Percentiles rank a stretch among this genome's conserved stretches.
Conservation (phyloP, 2,888 invertebrate genomes). For the Limenitis camilla region DNA sequence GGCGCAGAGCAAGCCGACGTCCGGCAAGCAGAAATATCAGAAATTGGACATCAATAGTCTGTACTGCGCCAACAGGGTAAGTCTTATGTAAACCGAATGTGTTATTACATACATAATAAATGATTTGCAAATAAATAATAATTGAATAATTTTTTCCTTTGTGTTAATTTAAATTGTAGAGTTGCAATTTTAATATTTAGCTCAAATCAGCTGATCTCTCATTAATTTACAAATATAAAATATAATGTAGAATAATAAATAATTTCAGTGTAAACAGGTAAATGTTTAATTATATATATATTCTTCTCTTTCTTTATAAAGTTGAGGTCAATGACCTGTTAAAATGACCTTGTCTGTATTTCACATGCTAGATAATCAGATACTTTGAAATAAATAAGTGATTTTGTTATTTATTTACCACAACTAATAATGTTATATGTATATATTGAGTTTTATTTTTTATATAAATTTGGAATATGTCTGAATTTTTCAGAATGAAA, state of each 20-base stretch:
- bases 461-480: not conserved
- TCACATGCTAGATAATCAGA: constrained; percentile 5
- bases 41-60: constrained; percentile 98
- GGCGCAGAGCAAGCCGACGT: constrained; percentile 74
- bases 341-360: constrained; percentile 14
- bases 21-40: constrained; percentile 95
- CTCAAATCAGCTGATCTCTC: no score
- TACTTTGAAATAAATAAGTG: not conserved
- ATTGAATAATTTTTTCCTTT: no score
- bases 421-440: not conserved
- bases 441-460: not conserved
- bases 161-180: no score
- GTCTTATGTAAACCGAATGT: constrained; percentile 32
- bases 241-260: constrained; percentile 10
- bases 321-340: constrained; percentile 18
- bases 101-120: not conserved
- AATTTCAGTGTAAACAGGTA: constrained; percentile 15
- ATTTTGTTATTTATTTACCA: not conserved
- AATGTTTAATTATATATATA: not conserved
- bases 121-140: no score
- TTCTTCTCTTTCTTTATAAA: not conserved
- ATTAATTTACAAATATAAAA: no score
- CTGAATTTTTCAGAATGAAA: constrained; percentile 80
- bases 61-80: constrained; percentile 89
- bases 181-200: no score